Evolutionary conservation across 2,888 invertebrate species (phyloP).

Genomic region (Noctua pronuba): DNA sequence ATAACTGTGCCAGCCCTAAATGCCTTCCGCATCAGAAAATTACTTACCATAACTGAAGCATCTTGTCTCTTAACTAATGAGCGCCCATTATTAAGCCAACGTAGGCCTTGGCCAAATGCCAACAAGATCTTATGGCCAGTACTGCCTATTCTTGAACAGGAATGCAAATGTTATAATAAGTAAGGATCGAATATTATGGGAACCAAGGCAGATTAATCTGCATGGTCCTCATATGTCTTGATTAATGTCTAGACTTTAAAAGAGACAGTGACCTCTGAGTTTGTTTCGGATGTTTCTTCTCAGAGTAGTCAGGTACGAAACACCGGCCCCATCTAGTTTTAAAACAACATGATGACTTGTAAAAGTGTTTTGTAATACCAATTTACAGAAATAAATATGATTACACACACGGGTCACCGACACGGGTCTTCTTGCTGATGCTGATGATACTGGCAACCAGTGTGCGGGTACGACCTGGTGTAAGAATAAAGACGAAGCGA

Average conservation of each 20-base stretch:
- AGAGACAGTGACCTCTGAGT: no score
- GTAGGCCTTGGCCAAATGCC: conserved; percentile 37
- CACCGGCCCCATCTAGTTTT: no score
- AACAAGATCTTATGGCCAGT: conserved; percentile 29
- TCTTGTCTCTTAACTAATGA: conserved; percentile 51
- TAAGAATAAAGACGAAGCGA: background rate
- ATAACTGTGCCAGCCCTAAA: conserved; percentile 12
- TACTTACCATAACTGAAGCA: conserved; percentile 40
- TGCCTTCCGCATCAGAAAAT: conserved; percentile 39
- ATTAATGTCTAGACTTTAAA: no score
- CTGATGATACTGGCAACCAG: background rate
- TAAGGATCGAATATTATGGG: conserved; percentile 1
- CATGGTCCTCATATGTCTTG: no score
- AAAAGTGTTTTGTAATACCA: no score
- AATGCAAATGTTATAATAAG: conserved; percentile 2
- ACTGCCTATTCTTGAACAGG: conserved; percentile 9
- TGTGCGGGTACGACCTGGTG: background rate
- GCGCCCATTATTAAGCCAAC: conserved; percentile 40
- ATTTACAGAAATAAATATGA: no score
- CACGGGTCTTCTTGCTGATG: no score
- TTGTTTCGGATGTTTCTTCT: no score
- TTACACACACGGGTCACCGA: no score
- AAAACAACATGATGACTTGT: no score
- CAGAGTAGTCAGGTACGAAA: no score
- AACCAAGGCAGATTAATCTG: background rate